These are phyloP conservation scores for Watsonalla binaria DNA, from an alignment of 2,888 invertebrate genomes.

Conservation along the genomic window DNA sequence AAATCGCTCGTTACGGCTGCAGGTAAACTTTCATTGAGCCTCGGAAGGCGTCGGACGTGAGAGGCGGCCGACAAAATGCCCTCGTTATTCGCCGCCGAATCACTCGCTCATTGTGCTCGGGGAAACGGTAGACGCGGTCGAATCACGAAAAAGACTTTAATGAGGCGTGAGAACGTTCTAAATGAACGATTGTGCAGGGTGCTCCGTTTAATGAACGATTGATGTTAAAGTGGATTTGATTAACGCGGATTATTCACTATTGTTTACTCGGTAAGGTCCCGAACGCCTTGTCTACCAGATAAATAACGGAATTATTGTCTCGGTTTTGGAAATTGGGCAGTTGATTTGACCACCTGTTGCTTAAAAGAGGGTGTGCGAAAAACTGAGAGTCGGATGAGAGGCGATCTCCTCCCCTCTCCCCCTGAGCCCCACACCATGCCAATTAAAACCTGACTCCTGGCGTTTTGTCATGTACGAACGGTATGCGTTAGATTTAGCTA, in stretches of 20 bases:
- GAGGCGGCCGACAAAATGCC: conserved; percentile 78
- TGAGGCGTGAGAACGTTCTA: conserved; percentile 76
- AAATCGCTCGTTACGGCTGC: conserved; percentile 79
- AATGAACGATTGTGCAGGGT: conserved; percentile 72
- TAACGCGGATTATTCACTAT: conserved; percentile 44
- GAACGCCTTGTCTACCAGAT: conserved; percentile 20
- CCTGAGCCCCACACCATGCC: conserved; percentile 50
- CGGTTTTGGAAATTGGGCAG: conserved; percentile 41
- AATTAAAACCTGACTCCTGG: conserved; percentile 66
- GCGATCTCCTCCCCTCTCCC: conserved; percentile 17
- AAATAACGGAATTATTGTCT: conserved; percentile 23
- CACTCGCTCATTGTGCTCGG: conserved; percentile 77
- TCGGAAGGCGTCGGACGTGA: conserved; percentile 79
- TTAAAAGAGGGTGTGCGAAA: conserved; percentile 55
- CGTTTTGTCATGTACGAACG: conserved; percentile 43
- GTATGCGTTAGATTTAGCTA: conserved; percentile 39
- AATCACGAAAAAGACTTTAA: conserved; percentile 77
- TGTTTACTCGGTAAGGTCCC: conserved; percentile 25
- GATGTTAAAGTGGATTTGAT: conserved; percentile 63
- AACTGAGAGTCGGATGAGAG: conserved; percentile 45
- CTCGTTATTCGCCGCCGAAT: conserved; percentile 79
- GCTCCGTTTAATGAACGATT: conserved; percentile 71
- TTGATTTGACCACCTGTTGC: conserved; percentile 64
- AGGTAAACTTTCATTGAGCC: conserved; percentile 80
- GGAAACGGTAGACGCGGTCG: conserved; percentile 78